Conservation (phyloP, 2,113 vertebrate species). For the Pardalotus punctatus region DNA sequence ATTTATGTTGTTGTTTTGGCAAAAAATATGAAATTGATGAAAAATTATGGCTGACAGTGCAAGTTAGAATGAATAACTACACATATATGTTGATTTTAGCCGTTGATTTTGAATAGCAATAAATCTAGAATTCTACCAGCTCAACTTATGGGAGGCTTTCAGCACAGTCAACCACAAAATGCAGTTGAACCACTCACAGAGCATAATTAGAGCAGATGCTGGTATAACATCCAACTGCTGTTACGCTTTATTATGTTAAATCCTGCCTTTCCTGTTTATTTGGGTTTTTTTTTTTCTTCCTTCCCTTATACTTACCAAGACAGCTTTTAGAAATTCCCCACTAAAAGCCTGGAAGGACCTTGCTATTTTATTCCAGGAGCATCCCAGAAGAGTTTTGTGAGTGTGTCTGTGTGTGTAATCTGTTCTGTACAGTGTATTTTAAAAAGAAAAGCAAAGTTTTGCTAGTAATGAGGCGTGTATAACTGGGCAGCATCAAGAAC, state of each 20-base stretch:
- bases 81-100: slow-evolving; percentile 49
- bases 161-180: slow-evolving; percentile 51
- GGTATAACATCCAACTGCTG: slow-evolving; percentile 30
- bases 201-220: slow-evolving; percentile 56
- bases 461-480: not conserved
- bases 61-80: slow-evolving; percentile 13
- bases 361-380: not conserved
- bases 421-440: not conserved
- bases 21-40: slow-evolving; percentile 29
- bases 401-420: not conserved
- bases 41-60: slow-evolving; percentile 38
- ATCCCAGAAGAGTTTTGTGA: not conserved
- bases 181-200: slow-evolving; percentile 25
- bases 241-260: slow-evolving; percentile 19
- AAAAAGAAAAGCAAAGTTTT: not conserved
- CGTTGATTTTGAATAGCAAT: slow-evolving; percentile 28
- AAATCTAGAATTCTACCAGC: slow-evolving; percentile 52
- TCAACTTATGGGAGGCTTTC: slow-evolving; percentile 44
- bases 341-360: not conserved
- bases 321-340: not conserved
- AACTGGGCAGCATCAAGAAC: not conserved
- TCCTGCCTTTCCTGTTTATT: slow-evolving; percentile 29
- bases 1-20: slow-evolving; percentile 19
- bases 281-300: not conserved
- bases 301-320: not conserved